Percentiles rank a stretch among this genome's conserved stretches.
Evolutionary conservation across 2,888 invertebrate genomes (phyloP).

Genomic region (Cremastobaeus sp.): DNA sequence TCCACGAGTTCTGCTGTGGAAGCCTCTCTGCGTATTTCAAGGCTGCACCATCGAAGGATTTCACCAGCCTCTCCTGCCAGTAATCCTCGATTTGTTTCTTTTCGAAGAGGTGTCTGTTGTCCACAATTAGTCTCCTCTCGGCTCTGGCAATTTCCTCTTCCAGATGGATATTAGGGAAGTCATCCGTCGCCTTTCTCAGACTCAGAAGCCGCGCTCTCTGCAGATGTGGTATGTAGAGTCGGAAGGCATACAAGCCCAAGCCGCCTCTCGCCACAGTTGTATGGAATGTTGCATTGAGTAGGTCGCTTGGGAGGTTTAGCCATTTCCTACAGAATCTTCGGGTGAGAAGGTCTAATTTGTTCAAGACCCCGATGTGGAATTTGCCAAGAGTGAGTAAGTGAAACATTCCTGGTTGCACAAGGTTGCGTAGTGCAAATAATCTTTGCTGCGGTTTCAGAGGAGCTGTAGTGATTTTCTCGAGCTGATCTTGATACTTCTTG

Average conservation of each 20-base stretch:
- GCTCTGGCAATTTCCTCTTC: not conserved
- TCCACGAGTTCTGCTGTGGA: constrained; percentile 46
- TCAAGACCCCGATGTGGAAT: not conserved
- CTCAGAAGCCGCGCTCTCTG: not conserved
- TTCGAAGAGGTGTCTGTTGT: not conserved
- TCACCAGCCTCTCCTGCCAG: constrained; percentile 6
- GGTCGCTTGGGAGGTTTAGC: constrained; percentile 1
- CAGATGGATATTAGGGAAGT: not conserved
- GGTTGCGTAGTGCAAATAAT: not conserved
- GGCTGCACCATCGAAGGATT: constrained; percentile 15
- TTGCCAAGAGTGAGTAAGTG: not conserved
- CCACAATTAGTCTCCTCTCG: not conserved
- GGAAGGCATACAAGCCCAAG: not conserved
- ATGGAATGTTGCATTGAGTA: not conserved
- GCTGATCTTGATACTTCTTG: not conserved
- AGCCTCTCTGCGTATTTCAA: constrained; percentile 9
- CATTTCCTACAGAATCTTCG: not conserved
- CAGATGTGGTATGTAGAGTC: not conserved
- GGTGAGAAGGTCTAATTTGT: not conserved
- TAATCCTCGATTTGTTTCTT: not conserved
- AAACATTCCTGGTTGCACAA: not conserved
- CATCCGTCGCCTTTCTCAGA: not conserved
- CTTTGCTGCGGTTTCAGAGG: constrained; percentile 22
- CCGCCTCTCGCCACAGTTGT: not conserved
- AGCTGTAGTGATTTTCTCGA: not conserved